phyloP scores from a whole-genome alignment of 1,140 invertebrate genomes.

The Magallana ariakensis region DNA sequence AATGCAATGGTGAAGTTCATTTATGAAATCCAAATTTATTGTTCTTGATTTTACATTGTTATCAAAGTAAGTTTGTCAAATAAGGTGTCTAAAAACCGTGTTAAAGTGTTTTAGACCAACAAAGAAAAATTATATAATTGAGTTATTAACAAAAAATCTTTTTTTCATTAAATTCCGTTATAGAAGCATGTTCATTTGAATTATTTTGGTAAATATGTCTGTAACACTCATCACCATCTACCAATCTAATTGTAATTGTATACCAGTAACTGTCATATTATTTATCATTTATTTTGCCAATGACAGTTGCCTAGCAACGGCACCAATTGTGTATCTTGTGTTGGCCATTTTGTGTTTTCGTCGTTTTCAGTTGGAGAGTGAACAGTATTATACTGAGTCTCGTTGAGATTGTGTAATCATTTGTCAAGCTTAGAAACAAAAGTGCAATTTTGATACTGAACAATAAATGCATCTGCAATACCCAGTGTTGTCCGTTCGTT shows the following conservation, averaged over 20 bases:
- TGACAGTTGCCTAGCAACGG: conserved; percentile 16
- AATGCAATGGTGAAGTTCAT: background rate
- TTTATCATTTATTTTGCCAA: conserved; percentile 14
- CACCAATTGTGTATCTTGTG: background rate
- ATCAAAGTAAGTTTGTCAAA: background rate
- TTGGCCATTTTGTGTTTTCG: background rate
- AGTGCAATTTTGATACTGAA: conserved; percentile 36
- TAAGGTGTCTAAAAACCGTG: background rate
- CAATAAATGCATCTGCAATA: conserved; percentile 35
- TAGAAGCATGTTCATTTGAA: background rate
- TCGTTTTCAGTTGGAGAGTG: background rate
- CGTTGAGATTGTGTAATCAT: conserved; percentile 13
- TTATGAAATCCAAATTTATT: conserved; percentile 22
- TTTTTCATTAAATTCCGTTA: background rate
- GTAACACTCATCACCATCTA: background rate
- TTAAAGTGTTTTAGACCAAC: background rate
- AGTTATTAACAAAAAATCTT: background rate
- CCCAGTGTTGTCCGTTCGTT: too few relatives aligned
- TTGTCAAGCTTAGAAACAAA: conserved; percentile 37
- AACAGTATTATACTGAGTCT: conserved; percentile 20
- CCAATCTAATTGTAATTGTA: background rate
- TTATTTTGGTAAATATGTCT: background rate
- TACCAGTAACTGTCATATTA: background rate
- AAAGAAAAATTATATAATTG: too few relatives aligned
- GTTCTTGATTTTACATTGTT: background rate